Percentiles rank a stretch among this genome's conserved stretches.
Conservation (phyloP, 2,113 vertebrate genomes). For the Ciconia stormi region DNA sequence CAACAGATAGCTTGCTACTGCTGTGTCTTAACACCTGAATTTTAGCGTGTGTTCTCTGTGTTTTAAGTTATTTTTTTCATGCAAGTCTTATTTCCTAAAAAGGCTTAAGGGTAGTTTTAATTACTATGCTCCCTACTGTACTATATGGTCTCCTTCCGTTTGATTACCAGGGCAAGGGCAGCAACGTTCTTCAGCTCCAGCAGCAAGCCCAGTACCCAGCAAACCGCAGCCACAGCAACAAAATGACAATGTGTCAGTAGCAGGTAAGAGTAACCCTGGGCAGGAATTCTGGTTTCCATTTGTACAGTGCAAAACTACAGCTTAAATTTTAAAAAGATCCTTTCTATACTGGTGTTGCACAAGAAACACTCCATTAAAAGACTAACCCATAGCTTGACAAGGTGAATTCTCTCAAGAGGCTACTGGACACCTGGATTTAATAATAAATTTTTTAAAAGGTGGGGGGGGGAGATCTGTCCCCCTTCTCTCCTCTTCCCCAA, state of each 20-base stretch:
- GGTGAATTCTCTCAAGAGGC: background rate
- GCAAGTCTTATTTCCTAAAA: background rate
- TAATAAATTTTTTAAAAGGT: background rate
- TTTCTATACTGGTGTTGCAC: background rate
- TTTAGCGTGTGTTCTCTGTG: background rate
- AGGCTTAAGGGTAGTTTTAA: background rate
- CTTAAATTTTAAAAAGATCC: background rate
- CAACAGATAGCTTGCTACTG: background rate
- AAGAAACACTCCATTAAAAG: background rate
- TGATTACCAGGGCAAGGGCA: slow-evolving; percentile 69
- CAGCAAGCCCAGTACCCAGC: slow-evolving; percentile 33
- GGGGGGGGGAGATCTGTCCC: background rate
- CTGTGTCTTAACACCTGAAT: background rate
- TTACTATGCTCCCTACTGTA: background rate
- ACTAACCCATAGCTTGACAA: background rate
- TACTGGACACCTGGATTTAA: background rate
- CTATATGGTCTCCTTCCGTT: background rate
- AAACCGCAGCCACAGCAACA: slow-evolving; percentile 67
- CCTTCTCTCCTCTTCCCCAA: background rate
- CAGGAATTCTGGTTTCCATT: background rate
- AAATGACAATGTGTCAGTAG: slow-evolving; percentile 52
- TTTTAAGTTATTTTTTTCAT: background rate
- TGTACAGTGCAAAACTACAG: background rate
- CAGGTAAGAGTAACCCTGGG: slow-evolving; percentile 56
- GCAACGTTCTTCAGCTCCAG: slow-evolving; percentile 32